These are phyloP conservation scores for Synergus gifuensis DNA, from an alignment of 2,888 invertebrate species.

Conservation along the genomic window DNA sequence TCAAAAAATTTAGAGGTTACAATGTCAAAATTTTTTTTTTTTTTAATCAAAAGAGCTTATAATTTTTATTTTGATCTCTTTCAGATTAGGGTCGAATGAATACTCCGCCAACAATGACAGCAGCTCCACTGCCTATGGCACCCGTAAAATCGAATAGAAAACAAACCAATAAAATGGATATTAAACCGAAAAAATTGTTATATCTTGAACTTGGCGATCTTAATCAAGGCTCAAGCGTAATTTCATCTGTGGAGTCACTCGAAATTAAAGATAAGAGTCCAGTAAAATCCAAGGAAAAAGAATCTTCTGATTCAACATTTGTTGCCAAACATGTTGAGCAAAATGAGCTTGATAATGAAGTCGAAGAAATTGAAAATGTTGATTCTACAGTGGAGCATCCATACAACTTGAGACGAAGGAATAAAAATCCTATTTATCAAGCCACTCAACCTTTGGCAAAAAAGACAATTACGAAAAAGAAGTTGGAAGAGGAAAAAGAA, in stretches of 20 bases:
- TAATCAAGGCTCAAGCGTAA: neutral
- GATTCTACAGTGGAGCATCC: neutral
- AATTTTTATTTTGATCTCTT: neutral
- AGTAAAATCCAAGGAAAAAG: neutral
- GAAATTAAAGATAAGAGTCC: neutral
- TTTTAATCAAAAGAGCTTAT: neutral
- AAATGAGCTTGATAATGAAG: slow-evolving; percentile 35
- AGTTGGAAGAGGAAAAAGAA: slow-evolving; percentile 15
- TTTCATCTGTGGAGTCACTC: neutral
- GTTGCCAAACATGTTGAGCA: slow-evolving; percentile 27
- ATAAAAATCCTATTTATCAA: neutral
- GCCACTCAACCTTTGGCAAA: neutral
- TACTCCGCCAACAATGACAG: slow-evolving; percentile 29
- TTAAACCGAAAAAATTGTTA: slow-evolving; percentile 28
- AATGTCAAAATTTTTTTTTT: neutral
- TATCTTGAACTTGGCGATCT: neutral
- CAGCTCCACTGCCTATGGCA: slow-evolving; percentile 30
- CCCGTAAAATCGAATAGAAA: slow-evolving; percentile 21
- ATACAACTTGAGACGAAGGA: slow-evolving; percentile 23
- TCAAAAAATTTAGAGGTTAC: slow-evolving; percentile 19
- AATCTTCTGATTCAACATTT: neutral
- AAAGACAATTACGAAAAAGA: neutral
- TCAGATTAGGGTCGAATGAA: slow-evolving; percentile 31
- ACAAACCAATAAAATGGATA: slow-evolving; percentile 16
- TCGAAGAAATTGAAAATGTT: neutral